Evolutionary conservation across 1,140 invertebrate genomes (phyloP).

Genomic region (Drosophila tristis): DNA sequence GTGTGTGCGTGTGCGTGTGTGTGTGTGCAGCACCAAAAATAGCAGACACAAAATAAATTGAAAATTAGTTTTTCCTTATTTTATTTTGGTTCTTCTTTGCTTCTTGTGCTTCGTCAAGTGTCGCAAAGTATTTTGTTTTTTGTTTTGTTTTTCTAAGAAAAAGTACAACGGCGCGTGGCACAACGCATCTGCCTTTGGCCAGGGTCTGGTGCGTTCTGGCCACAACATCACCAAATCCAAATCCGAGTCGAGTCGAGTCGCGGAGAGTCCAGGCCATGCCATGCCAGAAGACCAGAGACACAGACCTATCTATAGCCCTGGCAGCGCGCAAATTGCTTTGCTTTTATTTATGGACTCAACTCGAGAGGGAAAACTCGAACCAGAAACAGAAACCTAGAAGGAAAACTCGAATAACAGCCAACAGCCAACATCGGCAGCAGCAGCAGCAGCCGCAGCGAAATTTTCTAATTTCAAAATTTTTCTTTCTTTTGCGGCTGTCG

Average conservation of each 20-base stretch:
- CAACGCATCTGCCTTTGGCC: constrained; percentile 65
- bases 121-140: constrained; percentile 20
- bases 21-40: constrained; percentile 65
- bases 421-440: not conserved
- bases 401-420: constrained; percentile 48
- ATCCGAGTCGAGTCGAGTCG: constrained; percentile 56
- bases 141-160: constrained; percentile 44
- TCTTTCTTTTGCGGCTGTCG: constrained; percentile 30
- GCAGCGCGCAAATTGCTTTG: constrained; percentile 68
- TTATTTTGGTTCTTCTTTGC: constrained; percentile 39
- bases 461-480: constrained; percentile 75
- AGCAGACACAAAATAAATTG: constrained; percentile 69
- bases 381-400: too few relatives aligned
- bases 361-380: constrained; percentile 18
- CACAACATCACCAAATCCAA: constrained; percentile 8
- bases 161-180: constrained; percentile 64
- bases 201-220: constrained; percentile 70
- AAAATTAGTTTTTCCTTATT: constrained; percentile 40
- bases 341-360: constrained; percentile 79
- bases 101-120: constrained; percentile 48
- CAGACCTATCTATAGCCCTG: constrained; percentile 67
- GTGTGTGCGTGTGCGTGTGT: not conserved
- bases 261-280: constrained; percentile 18
- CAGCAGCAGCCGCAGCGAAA: constrained; percentile 46
- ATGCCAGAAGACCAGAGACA: constrained; percentile 16